Evolutionary conservation across 2,888 invertebrate species (phyloP).

Genomic region (Nemotelus nigrinus): DNA sequence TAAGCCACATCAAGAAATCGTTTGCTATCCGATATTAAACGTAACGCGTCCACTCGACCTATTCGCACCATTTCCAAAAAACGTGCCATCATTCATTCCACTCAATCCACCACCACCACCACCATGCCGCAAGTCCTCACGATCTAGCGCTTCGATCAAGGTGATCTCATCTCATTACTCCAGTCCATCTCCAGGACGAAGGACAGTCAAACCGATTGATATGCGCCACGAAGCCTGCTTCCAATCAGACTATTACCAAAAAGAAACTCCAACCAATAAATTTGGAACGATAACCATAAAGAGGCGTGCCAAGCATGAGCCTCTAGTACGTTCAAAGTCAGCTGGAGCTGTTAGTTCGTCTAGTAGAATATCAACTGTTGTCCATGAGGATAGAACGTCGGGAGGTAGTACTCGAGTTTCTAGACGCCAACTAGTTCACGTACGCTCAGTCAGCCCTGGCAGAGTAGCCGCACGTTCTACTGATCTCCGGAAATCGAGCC

Average conservation of each 20-base stretch:
- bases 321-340: constrained; percentile 62
- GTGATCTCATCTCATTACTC: constrained; percentile 63
- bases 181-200: constrained; percentile 60
- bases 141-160: constrained; percentile 73
- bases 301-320: constrained; percentile 61
- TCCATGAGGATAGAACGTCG: constrained; percentile 47
- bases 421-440: constrained; percentile 57
- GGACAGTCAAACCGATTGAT: constrained; percentile 54
- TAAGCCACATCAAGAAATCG: constrained; percentile 67
- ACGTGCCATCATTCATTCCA: constrained; percentile 69
- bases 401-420: constrained; percentile 52
- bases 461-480: constrained; percentile 50
- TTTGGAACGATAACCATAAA: constrained; percentile 63
- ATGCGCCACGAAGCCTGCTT: constrained; percentile 62
- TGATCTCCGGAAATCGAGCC: constrained; percentile 60
- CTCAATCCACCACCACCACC: constrained; percentile 71
- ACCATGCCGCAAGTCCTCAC: constrained; percentile 80
- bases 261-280: constrained; percentile 57
- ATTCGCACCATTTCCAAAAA: constrained; percentile 71
- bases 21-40: constrained; percentile 71
- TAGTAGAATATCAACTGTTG: constrained; percentile 27
- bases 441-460: constrained; percentile 61
- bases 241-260: constrained; percentile 56
- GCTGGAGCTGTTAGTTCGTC: constrained; percentile 59
- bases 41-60: constrained; percentile 62